These are phyloP conservation scores for Ctena decussata DNA, from an alignment of 2,888 invertebrate genomes.

Conservation along the genomic window DNA sequence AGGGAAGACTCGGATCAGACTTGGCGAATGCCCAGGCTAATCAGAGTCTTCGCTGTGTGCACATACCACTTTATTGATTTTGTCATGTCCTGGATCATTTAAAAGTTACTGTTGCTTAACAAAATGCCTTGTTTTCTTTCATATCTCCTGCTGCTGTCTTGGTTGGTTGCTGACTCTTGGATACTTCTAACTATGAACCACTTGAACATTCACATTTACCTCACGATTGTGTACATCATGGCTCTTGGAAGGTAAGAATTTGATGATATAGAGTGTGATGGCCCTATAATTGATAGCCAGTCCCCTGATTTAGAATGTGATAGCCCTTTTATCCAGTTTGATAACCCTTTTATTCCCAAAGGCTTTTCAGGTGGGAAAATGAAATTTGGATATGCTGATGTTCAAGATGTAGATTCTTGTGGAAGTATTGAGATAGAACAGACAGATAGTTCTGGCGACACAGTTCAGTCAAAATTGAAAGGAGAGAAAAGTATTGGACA, in stretches of 20 bases:
- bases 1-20: too few relatives aligned
- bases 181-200: too few relatives aligned
- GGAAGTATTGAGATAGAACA: too few relatives aligned
- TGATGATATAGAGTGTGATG: slow-evolving; percentile 39
- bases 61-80: too few relatives aligned
- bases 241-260: slow-evolving; percentile 81
- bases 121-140: slow-evolving; percentile 74
- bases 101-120: slow-evolving; percentile 73
- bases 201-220: neutral
- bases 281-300: neutral
- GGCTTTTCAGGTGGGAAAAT: neutral
- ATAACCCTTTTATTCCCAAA: neutral
- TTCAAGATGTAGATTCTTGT: too few relatives aligned
- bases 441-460: too few relatives aligned
- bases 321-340: neutral
- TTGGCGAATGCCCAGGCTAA: too few relatives aligned
- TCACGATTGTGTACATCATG: slow-evolving; percentile 52
- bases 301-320: neutral
- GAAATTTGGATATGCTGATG: neutral
- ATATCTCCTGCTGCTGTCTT: slow-evolving; percentile 31
- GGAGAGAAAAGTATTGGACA: too few relatives aligned
- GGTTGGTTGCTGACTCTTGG: slow-evolving; percentile 25
- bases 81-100: too few relatives aligned
- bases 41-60: too few relatives aligned
- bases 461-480: too few relatives aligned